Conservation (phyloP, 2,113 vertebrate genomes). For the Platysternon megacephalum region DNA sequence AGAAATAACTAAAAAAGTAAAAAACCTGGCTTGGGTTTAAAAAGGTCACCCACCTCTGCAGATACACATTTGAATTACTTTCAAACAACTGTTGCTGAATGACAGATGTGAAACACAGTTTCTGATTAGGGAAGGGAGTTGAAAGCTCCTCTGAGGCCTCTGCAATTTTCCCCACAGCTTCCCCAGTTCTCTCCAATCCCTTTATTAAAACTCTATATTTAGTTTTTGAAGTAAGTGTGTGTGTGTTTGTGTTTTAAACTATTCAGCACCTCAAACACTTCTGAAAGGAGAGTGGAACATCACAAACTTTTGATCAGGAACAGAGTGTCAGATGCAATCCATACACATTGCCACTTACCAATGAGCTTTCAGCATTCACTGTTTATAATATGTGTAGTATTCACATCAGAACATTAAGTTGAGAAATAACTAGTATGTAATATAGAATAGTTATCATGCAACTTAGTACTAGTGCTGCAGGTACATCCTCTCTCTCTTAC, state of each 20-base stretch:
- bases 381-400: neutral
- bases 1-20: constrained; percentile 17
- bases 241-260: no score
- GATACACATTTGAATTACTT: constrained; percentile 16
- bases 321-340: neutral
- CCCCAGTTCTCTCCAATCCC: neutral
- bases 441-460: neutral
- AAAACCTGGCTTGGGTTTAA: neutral
- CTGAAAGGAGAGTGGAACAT: neutral
- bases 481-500: neutral
- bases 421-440: neutral
- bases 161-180: neutral
- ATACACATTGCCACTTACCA: rapidly evolving
- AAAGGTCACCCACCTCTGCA: constrained; percentile 35
- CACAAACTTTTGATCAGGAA: neutral
- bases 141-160: neutral
- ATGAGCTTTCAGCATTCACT: rapidly evolving
- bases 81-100: constrained; percentile 35
- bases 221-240: neutral
- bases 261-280: rapidly evolving
- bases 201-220: neutral
- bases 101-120: constrained; percentile 5
- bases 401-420: neutral
- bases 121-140: neutral
- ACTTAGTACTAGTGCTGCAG: neutral